Base-by-base conservation (phyloP, 2,113 vertebrate species). In the Leptobrachium leishanense region DNA sequence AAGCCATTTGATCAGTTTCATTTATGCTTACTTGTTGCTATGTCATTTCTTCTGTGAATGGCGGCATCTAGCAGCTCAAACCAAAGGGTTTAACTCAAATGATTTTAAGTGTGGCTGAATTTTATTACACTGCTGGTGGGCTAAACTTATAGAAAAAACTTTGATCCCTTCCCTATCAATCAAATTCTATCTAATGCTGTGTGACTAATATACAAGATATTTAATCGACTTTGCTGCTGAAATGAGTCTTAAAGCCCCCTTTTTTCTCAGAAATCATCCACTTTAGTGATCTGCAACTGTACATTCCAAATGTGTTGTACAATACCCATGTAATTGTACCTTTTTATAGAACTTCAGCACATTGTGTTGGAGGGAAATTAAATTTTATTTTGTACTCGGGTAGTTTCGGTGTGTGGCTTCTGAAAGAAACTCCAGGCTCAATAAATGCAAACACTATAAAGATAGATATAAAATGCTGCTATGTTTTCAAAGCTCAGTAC, bases 171-270 rank as follows among this genome's bases (percentile, higher is more conserved):
- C 77, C 81, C 84, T 87, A 85, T 88, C 86, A 92, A 91, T 90
- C 87, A 90, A 90, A 91, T 92, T 89, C 88, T 87, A 88, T 88
- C 87, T 92, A 92, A 92, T 91, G 89, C 91, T 87, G 88, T 92
- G 90, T 92, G 92, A 92, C 92, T 92, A 94, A 93, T 90, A 90
- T 88, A 87, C 86, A 84, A 84, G 91, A 87, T 92, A 92, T 92
- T 91, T 92, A 91, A 92, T 92, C 89, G 90, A 91, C 90, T 92
- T 89, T 88, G 84, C 89, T 84, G 84, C 85, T 90, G 89, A 93
- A 90, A 92, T 92, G 86, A 90, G 87, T 91, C 90, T 90, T 83
- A 87, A 86, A 90, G 83, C 79, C 84, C 81, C 54, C 9, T 12
- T 59, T 43, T 68, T 46, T 78, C 82, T 85, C 75, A 39, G 74